Base-by-base conservation (phyloP, 2,888 invertebrate genomes). In the Leptarthrus brevirostris region DNA sequence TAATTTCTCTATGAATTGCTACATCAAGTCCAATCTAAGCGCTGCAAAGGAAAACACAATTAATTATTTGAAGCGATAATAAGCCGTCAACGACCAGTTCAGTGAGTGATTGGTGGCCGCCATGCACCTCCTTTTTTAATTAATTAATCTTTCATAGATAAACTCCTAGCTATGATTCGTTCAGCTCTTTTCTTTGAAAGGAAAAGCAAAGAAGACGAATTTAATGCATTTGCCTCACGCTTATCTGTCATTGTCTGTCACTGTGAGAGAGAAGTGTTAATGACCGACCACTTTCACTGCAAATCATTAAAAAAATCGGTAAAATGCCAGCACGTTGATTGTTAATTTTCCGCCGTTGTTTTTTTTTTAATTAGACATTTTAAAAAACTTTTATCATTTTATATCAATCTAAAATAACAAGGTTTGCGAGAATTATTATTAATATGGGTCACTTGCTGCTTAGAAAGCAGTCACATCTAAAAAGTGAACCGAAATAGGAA, bases 281-380 rank as follows among this genome's bases (percentile, higher is more conserved):
- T 58, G 36, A 58, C 58, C 58, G 10, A 12, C 58, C 34, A 58
- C 58, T 58, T 58, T 58, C 58, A 36, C 58, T 36, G 58, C 34
- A 36, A 26, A 36, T 34, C 58, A 58, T 36, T 58, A 58, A 58
- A 36, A 26, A n/a, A 56, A 16, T 56, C 30, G 24, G 22, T n/a
- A n/a, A n/a, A n/a, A n/a, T n/a, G n/a, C n/a, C n/a, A n/a, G n/a
- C n/a, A n/a, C n/a, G n/a, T n/a, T n/a, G n/a, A n/a, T n/a, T n/a
- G n/a, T n/a, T n/a, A n/a, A n/a, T n/a, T n/a, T n/a, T n/a, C n/a
- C n/a, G n/a, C n/a, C n/a, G n/a, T n/a, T n/a, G n/a, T n/a, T n/a
- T n/a, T n/a, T n/a, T n/a, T n/a, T n/a, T n/a, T n/a, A n/a, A n/a
- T n/a, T n/a, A n/a, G n/a, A n/a, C n/a, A n/a, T n/a, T n/a, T n/a